phyloP scores from a whole-genome alignment of 2,113 vertebrate species.

The Ptilorrhoa leucosticta region DNA sequence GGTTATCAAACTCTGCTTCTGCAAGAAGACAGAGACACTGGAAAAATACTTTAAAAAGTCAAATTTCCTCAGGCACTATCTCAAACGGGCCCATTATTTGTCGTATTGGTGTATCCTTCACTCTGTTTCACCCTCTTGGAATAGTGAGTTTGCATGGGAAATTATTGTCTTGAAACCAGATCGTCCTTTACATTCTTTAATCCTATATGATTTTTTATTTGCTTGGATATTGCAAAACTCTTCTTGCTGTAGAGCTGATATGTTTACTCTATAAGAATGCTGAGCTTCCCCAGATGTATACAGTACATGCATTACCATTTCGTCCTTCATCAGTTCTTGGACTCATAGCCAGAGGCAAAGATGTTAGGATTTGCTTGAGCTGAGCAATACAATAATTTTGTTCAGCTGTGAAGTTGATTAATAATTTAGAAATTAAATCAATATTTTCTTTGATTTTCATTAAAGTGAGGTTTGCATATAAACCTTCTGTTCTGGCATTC shows the following conservation, averaged over 20 bases:
- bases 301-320: neutral
- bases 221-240: neutral
- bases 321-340: conserved; percentile 61
- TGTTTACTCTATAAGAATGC: neutral
- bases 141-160: neutral
- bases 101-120: neutral
- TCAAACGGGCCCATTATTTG: neutral
- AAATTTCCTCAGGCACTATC: neutral
- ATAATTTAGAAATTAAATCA: conserved; percentile 81
- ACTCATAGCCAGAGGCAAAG: conserved; percentile 58
- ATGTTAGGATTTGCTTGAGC: conserved; percentile 70
- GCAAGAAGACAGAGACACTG: neutral
- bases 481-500: neutral
- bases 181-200: neutral
- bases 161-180: neutral
- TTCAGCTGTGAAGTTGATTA: conserved; percentile 74
- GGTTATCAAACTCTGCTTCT: conserved; percentile 9
- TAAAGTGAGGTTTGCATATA: neutral
- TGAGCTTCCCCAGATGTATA: neutral
- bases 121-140: neutral
- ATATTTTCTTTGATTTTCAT: conserved; percentile 66
- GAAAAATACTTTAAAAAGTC: conserved; percentile 14
- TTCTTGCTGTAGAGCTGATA: neutral
- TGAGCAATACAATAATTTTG: conserved; percentile 72
- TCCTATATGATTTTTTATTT: neutral